phyloP scores from a whole-genome alignment of 64 coral and sea anemone genomes.

The Platygyra sinensis region DNA sequence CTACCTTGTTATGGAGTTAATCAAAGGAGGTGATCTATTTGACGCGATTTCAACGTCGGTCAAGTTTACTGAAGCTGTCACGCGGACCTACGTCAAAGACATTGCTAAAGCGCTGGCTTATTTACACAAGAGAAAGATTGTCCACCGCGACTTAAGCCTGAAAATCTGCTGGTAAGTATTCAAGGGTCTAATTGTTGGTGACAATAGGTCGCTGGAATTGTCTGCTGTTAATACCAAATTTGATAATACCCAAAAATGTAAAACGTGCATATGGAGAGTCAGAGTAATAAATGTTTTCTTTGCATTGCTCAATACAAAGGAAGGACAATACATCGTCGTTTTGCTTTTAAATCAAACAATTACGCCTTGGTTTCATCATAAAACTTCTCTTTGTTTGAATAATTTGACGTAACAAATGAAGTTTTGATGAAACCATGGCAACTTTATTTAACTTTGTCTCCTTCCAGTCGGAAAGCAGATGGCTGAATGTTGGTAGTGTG shows the following conservation, averaged over 20 bases:
- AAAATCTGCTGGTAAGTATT: conserved; percentile 90
- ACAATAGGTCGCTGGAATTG: neutral
- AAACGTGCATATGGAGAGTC: neutral
- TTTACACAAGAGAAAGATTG: conserved; percentile 88
- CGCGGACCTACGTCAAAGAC: conserved; percentile 75
- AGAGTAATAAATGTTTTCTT: neutral
- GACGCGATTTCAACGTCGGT: conserved; percentile 91
- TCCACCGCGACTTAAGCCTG: conserved; percentile 94
- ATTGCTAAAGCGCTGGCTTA: conserved; percentile 86
- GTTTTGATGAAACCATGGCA: conserved; percentile 1
- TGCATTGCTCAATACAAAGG: conserved; percentile 27
- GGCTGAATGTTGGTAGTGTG: no score
- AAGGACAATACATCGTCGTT: neutral
- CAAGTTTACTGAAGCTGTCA: conserved; percentile 89
- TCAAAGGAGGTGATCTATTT: conserved; percentile 92
- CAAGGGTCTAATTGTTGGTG: neutral
- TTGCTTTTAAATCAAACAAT: neutral
- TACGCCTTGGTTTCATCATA: neutral
- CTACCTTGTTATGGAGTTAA: conserved; percentile 90
- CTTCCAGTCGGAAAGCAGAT: no score
- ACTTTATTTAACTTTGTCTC: neutral
- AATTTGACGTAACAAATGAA: neutral
- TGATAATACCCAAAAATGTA: neutral
- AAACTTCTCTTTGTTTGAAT: conserved; percentile 10
- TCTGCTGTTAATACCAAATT: neutral